Base-by-base conservation (phyloP, 2,113 vertebrate genomes). In the Hydrolagus affinis region DNA sequence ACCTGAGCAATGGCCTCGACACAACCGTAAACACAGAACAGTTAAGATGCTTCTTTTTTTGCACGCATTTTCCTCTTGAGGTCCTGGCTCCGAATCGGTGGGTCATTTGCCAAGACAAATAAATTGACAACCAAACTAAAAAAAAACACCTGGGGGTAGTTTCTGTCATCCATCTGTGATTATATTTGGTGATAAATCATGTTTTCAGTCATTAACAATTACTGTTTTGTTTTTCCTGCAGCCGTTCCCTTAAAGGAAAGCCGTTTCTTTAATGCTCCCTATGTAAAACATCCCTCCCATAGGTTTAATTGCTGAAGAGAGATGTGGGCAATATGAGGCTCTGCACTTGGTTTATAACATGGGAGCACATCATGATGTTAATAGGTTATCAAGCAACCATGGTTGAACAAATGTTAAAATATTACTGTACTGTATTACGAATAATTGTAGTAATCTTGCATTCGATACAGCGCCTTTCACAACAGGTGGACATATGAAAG, bases 141-240 rank as follows among this genome's bases (percentile, higher is more conserved):
- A 44, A 80, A 44, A 80, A 62, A 62, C 76, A 80, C 76, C 59
- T 80, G 23, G 57, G 59, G 62, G 21, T 44, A 62, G n/a, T 59
- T 80, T 80, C 19, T 60, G 14, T 80, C 14, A 23, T 64, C 76
- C 76, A 80, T 80, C 76, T 80, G 59, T 2, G 23, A 80, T 28
- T 80, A 80, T 17, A 80, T 80, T 64, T 80, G 76, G 76, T 28
- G 28, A 64, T 80, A 80, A 77, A 80, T 80, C 76, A 80, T 80
- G 59, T 14, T 17, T 64, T 14, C 57, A 64, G 59, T 80, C 76
- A 56, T 75, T 56, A 56, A 75, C 32, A 75, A 56, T 75, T 75
- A 75, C 11, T 19, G 30, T 75, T 75, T 44, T 44, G 15, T 74
- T 75, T 75, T 75, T 44, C 73, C 32, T 19, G 32, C 56, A 44